Conservation (phyloP, 2,113 vertebrate genomes). For the Notiomystis cincta region DNA sequence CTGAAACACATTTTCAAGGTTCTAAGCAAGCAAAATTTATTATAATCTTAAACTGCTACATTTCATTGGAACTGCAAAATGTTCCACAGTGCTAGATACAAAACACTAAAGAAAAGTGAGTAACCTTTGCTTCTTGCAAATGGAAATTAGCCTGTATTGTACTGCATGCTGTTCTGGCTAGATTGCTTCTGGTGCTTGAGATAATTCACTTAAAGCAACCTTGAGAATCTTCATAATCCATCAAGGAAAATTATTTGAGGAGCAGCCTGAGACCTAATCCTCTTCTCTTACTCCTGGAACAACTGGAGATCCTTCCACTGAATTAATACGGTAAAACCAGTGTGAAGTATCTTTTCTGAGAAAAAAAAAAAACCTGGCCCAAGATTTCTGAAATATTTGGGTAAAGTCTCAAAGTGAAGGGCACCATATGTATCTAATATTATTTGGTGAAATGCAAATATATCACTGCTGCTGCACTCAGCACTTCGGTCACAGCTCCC, state of each 20-base stretch:
- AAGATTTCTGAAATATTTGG: not conserved
- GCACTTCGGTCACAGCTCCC: not conserved
- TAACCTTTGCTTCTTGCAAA: not conserved
- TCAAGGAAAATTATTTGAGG: not conserved
- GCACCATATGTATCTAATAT: not conserved
- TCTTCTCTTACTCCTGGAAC: not conserved
- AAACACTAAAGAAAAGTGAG: not conserved
- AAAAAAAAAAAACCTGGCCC: not conserved
- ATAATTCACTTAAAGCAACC: not conserved
- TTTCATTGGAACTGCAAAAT: not conserved
- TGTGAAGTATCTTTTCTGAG: not conserved
- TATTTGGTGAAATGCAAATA: not conserved
- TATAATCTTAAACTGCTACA: not conserved
- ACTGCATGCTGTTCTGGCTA: not conserved
- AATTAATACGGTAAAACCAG: not conserved
- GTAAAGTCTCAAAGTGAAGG: not conserved
- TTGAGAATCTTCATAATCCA: not conserved
- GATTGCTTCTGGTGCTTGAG: not conserved
- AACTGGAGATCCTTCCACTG: not conserved
- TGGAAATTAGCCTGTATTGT: not conserved
- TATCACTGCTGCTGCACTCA: slow-evolving; percentile 12
- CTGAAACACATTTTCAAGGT: not conserved
- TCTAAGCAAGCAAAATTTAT: not conserved
- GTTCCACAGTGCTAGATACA: not conserved
- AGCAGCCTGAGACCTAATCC: not conserved